A percentile compares a stretch with the other conserved stretches of the same genome.
phyloP scores from a whole-genome alignment of 1,140 invertebrate genomes.

The Pectinophora gossypiella region DNA sequence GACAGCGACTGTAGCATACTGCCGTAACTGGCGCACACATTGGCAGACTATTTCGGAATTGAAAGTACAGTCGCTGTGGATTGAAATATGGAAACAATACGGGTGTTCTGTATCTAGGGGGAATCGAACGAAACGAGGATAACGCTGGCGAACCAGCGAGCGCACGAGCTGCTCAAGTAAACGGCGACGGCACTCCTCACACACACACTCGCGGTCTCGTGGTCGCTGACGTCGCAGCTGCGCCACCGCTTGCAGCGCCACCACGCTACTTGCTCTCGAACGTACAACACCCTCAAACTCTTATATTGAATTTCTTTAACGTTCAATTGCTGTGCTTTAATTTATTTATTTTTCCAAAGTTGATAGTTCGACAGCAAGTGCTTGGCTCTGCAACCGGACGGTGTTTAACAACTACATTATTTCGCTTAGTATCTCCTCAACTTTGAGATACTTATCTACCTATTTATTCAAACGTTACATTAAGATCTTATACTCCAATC shows the following conservation, averaged over 20 bases:
- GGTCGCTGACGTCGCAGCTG: slow-evolving; percentile 20
- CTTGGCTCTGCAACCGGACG: slow-evolving; percentile 6
- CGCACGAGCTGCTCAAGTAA: slow-evolving; percentile 90
- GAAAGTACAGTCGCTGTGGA: slow-evolving; percentile 33
- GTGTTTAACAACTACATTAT: slow-evolving; percentile 11
- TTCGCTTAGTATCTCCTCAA: slow-evolving; percentile 13
- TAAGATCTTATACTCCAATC: slow-evolving; percentile 16
- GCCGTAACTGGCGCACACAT: neutral
- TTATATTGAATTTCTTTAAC: too few species aligned
- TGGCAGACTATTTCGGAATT: neutral
- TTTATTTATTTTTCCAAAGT: neutral
- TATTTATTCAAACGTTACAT: slow-evolving; percentile 18
- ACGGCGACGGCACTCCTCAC: slow-evolving; percentile 49
- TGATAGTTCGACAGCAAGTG: neutral
- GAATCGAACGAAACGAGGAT: slow-evolving; percentile 87
- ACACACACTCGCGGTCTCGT: slow-evolving; percentile 54
- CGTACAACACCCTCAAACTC: neutral
- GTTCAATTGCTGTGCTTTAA: neutral
- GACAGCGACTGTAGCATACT: slow-evolving; percentile 29
- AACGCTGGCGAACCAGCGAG: slow-evolving; percentile 89
- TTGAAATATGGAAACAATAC: slow-evolving; percentile 44
- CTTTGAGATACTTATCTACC: slow-evolving; percentile 12
- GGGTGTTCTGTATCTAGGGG: slow-evolving; percentile 74
- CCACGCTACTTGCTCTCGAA: neutral
- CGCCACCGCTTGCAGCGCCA: slow-evolving; percentile 1